Evolutionary conservation across 2,113 vertebrate species (phyloP).

Genomic region (Delphinus delphis): DNA sequence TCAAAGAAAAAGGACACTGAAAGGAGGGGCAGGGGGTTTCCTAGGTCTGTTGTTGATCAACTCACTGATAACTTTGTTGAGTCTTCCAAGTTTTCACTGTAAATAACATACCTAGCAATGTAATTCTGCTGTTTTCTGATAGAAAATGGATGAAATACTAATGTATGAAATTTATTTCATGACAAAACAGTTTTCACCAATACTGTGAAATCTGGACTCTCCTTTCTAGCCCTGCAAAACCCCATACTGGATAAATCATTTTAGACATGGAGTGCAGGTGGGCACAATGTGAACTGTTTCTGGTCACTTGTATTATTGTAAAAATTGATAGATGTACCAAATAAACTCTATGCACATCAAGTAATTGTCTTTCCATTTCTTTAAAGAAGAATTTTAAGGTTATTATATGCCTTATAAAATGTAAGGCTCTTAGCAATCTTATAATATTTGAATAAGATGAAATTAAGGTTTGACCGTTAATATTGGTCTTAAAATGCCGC

Average conservation of each 20-base stretch:
- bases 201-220: constrained; percentile 68
- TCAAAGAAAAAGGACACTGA: not conserved
- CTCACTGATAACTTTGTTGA: constrained; percentile 34
- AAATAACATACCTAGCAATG: constrained; percentile 70
- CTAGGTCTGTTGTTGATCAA: not conserved
- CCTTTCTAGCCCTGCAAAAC: constrained; percentile 69
- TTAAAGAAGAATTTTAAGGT: constrained; percentile 29
- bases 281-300: constrained; percentile 66
- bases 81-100: constrained; percentile 71
- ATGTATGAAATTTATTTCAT: constrained; percentile 52
- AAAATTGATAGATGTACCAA: constrained; percentile 72
- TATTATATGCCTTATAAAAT: not conserved
- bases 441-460: not conserved
- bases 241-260: constrained; percentile 53
- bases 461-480: not conserved
- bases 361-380: constrained; percentile 38
- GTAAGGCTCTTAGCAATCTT: not conserved
- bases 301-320: constrained; percentile 77
- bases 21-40: not conserved
- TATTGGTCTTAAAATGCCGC: not conserved
- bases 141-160: constrained; percentile 53
- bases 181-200: constrained; percentile 49
- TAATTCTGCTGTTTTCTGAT: constrained; percentile 63
- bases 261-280: constrained; percentile 47
- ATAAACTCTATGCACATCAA: constrained; percentile 84